A percentile compares a stretch with the other conserved stretches of the same genome.
Conservation (phyloP, 2,888 invertebrate genomes). For the Celastrina argiolus region DNA sequence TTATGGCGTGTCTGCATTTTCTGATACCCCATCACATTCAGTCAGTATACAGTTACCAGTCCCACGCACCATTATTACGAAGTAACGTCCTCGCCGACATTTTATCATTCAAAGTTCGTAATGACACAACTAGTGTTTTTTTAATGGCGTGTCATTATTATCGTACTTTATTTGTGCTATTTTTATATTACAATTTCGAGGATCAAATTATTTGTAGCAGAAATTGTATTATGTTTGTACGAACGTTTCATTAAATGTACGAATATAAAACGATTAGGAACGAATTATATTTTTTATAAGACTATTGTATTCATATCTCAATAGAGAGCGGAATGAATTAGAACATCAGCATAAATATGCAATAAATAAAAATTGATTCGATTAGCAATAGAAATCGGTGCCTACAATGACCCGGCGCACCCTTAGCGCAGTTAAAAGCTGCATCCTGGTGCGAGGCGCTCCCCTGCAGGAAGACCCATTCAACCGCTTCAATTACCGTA, state of each 20-base stretch:
- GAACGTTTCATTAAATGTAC: neutral
- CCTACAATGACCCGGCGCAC: constrained; percentile 25
- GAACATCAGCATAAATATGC: neutral
- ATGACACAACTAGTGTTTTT: neutral
- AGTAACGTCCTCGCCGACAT: neutral
- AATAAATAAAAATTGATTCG: neutral
- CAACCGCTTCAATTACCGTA: constrained; percentile 34
- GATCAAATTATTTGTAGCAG: neutral
- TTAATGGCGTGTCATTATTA: neutral
- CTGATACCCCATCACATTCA: constrained; percentile 9
- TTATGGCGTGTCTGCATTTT: neutral
- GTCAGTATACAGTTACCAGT: neutral
- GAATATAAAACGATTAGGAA: neutral
- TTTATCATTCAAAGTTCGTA: constrained; percentile 5
- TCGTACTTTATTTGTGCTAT: neutral
- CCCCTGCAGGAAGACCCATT: constrained; percentile 28
- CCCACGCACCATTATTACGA: constrained; percentile 13
- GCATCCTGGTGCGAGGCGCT: constrained; percentile 30
- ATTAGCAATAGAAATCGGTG: constrained; percentile 17
- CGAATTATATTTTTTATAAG: neutral
- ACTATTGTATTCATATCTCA: neutral
- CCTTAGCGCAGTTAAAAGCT: constrained; percentile 28
- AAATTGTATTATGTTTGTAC: neutral
- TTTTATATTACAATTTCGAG: neutral
- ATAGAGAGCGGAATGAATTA: neutral